Conservation (phyloP, 2,113 vertebrate species). For the Apodemus sylvaticus region DNA sequence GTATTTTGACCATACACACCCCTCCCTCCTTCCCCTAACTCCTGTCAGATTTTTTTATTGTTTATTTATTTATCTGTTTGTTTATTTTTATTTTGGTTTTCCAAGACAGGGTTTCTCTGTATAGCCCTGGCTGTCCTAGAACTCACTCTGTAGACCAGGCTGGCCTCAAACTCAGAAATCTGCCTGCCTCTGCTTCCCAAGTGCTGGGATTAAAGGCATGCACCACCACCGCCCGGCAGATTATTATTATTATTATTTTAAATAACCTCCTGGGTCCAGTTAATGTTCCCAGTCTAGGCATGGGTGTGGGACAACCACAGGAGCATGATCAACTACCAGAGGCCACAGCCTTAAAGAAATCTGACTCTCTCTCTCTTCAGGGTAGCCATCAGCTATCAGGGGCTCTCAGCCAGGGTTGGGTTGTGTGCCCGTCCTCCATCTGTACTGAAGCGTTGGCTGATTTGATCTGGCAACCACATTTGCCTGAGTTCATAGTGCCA, state of each 20-base stretch:
- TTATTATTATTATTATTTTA: no score
- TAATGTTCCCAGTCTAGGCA: background rate
- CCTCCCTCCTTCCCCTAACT: background rate
- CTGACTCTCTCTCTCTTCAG: background rate
- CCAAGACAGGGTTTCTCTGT: no score
- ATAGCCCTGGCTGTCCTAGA: no score
- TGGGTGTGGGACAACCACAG: no score
- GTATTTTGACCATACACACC: background rate
- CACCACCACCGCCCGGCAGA: no score
- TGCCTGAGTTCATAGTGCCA: background rate
- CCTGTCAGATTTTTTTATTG: background rate
- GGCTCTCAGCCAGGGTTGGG: background rate
- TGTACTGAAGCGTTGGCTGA: background rate
- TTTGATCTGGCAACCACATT: background rate
- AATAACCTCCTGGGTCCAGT: background rate
- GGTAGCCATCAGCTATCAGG: background rate
- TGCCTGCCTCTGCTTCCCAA: no score
- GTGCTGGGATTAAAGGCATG: no score
- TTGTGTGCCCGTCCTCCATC: background rate
- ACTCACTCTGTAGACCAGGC: no score
- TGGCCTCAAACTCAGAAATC: no score
- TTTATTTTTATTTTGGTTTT: no score
- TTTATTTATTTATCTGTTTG: no score
- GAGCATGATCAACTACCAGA: background rate
- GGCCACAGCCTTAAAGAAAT: background rate